These are phyloP conservation scores for Conus betulinus DNA, from an alignment of 1,140 invertebrate genomes.

Conservation along the genomic window DNA sequence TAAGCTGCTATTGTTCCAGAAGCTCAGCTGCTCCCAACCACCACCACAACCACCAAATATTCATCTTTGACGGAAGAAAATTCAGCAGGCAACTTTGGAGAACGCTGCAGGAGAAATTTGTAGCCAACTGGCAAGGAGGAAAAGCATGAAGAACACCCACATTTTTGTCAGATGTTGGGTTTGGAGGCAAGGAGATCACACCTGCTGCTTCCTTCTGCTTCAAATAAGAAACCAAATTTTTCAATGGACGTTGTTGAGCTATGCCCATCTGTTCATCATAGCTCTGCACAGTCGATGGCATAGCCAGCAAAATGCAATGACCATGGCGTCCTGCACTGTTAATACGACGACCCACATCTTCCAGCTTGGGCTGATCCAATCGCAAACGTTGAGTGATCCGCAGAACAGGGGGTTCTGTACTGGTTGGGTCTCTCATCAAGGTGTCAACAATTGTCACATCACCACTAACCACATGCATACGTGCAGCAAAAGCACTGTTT, in stretches of 20 bases:
- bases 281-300: slow-evolving; percentile 83
- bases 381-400: slow-evolving; percentile 96
- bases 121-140: slow-evolving; percentile 91
- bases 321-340: slow-evolving; percentile 89
- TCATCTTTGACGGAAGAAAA: slow-evolving; percentile 88
- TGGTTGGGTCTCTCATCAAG: slow-evolving; percentile 84
- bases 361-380: slow-evolving; percentile 93
- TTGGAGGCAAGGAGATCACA: slow-evolving; percentile 90
- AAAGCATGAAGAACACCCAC: slow-evolving; percentile 95
- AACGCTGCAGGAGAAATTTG: slow-evolving; percentile 90
- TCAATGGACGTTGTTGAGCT: slow-evolving; percentile 91
- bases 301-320: slow-evolving; percentile 88
- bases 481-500: slow-evolving; percentile 95
- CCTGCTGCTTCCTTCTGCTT: slow-evolving; percentile 99
- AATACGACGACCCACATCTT: slow-evolving; percentile 95
- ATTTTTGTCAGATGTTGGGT: slow-evolving; percentile 81
- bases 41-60: slow-evolving; percentile 95
- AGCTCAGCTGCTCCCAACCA: slow-evolving; percentile 81
- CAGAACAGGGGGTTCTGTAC: slow-evolving; percentile 83
- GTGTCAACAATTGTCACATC: slow-evolving; percentile 94
- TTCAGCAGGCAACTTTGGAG: slow-evolving; percentile 88
- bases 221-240: slow-evolving; percentile 97
- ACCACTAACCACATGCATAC: slow-evolving; percentile 96
- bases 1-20: too few relatives aligned
- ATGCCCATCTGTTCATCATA: slow-evolving; percentile 66